phyloP scores from a whole-genome alignment of 1,140 invertebrate species.

The Macrobrachium nipponense region DNA sequence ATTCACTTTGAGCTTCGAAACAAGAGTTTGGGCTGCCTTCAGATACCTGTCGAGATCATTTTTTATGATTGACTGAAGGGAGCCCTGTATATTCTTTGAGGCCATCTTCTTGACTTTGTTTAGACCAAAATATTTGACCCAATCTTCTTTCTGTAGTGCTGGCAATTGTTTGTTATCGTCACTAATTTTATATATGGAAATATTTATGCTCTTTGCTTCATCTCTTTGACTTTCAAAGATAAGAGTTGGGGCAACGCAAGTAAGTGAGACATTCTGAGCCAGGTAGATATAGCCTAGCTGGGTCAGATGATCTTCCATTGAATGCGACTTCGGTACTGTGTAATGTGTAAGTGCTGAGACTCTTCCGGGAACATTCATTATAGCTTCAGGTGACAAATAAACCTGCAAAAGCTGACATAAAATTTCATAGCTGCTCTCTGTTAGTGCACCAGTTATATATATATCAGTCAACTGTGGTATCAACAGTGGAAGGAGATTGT shows the following conservation, averaged over 20 bases:
- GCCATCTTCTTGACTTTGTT: constrained; percentile 18
- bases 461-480: constrained; percentile 24
- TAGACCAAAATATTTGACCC: constrained; percentile 17
- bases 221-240: constrained; percentile 52
- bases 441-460: constrained; percentile 32
- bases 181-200: constrained; percentile 19
- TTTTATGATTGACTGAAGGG: constrained; percentile 34
- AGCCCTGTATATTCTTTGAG: constrained; percentile 10
- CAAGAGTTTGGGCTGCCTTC: not conserved
- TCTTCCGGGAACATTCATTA: constrained; percentile 42
- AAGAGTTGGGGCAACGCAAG: constrained; percentile 41
- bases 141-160: not conserved
- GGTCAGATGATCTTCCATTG: constrained; percentile 37
- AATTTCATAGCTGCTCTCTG: constrained; percentile 38
- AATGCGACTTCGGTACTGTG: constrained; percentile 24
- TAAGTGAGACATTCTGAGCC: constrained; percentile 50
- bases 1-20: constrained; percentile 25
- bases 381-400: constrained; percentile 41
- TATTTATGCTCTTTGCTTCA: constrained; percentile 41
- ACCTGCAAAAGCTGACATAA: constrained; percentile 34
- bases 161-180: not conserved
- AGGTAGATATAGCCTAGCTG: constrained; percentile 51
- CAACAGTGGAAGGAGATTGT: constrained; percentile 24
- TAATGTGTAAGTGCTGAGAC: constrained; percentile 53
- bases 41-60: constrained; percentile 32